Evolutionary conservation across 2,797 vertebrate species (phyloP).

Genomic region (Selene dorsalis): DNA sequence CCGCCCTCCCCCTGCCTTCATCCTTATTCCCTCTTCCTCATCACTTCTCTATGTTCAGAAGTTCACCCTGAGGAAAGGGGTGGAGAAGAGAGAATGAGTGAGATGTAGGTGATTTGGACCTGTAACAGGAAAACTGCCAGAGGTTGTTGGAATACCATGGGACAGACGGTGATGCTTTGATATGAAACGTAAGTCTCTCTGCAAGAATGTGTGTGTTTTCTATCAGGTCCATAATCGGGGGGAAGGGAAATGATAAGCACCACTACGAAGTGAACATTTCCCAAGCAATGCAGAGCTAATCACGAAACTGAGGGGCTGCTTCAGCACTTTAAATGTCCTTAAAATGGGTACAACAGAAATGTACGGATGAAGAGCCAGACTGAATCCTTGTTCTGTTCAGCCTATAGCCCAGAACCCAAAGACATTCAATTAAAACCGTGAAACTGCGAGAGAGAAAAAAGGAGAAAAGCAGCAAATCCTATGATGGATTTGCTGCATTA

Average conservation of each 20-base stretch:
- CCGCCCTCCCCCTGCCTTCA: conserved; percentile 36
- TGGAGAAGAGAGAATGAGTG: background rate
- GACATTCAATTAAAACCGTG: background rate
- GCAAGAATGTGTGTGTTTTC: conserved; percentile 32
- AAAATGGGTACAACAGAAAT: conserved; percentile 17
- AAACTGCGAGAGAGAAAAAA: background rate
- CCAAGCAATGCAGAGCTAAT: conserved; percentile 52
- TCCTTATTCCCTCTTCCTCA: conserved; percentile 54
- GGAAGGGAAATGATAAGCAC: conserved; percentile 54
- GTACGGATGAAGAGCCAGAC: background rate
- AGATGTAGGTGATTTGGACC: conserved; percentile 60
- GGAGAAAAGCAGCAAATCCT: conserved; percentile 4
- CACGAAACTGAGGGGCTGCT: conserved; percentile 41
- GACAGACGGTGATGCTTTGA: conserved; percentile 62
- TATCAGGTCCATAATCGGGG: conserved; percentile 56
- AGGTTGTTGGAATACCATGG: conserved; percentile 65
- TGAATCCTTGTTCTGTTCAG: conserved; percentile 17
- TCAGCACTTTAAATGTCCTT: conserved; percentile 35
- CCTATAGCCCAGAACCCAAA: background rate
- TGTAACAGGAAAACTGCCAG: conserved; percentile 59
- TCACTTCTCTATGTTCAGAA: conserved; percentile 50
- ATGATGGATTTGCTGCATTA: no score
- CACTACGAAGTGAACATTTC: conserved; percentile 62
- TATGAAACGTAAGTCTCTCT: conserved; percentile 36
- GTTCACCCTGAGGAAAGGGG: conserved; percentile 57